phyloP scores from a whole-genome alignment of 2,113 vertebrate species.

The Mesembrinibis cayennensis region DNA sequence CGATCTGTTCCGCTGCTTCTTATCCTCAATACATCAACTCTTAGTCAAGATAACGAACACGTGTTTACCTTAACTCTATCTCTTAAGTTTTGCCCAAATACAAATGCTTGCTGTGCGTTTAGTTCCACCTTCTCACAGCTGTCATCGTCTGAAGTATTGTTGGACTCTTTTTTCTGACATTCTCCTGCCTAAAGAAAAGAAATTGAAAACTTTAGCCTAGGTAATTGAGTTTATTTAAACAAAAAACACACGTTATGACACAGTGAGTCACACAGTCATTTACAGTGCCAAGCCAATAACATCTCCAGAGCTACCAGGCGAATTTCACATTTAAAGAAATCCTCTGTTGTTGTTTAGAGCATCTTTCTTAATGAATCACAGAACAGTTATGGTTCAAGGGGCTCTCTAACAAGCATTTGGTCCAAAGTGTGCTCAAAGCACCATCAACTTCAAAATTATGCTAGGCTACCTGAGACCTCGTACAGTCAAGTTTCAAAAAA shows the following conservation, averaged over 20 bases:
- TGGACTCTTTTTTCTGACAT: conserved; percentile 63
- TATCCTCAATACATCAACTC: background rate
- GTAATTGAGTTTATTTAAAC: background rate
- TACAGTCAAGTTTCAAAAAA: background rate
- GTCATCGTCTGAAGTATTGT: conserved; percentile 71
- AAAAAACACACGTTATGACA: fast-evolving
- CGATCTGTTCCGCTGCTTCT: background rate
- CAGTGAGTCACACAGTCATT: background rate
- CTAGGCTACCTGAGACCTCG: background rate
- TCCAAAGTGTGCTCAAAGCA: background rate
- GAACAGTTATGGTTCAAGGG: background rate
- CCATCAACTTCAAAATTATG: background rate
- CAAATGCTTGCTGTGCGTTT: conserved; percentile 83
- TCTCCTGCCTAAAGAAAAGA: conserved; percentile 72
- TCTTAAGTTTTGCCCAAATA: conserved; percentile 96
- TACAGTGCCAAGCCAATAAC: background rate
- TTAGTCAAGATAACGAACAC: background rate
- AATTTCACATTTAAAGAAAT: background rate
- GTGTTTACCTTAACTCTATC: conserved; percentile 91
- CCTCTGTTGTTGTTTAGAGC: background rate
- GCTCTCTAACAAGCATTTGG: background rate
- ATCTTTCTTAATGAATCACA: background rate
- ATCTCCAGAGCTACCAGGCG: background rate
- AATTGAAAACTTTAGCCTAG: background rate
- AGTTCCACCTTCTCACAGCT: conserved; percentile 75